Evolutionary conservation across 1,140 invertebrate genomes (phyloP), one percentile per base, ranked within the genome.

Genomic region (Hyphantria cunea): DNA sequence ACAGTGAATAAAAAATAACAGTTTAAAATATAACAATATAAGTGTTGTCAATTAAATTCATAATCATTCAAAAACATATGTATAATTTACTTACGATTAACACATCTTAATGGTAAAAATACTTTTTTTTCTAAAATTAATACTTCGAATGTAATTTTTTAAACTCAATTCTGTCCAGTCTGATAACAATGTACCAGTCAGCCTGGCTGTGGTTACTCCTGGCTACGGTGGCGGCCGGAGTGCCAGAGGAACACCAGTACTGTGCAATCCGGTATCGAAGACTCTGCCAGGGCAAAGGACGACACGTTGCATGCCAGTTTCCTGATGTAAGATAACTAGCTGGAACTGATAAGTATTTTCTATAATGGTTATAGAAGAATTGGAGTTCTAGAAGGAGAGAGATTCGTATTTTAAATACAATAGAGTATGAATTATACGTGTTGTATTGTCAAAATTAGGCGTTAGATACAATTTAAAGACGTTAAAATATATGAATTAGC

Each of bases 231-330:
- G 34, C 47, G 42, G 37, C 48, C 7, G 48, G 62, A 5, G 14
- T 72, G 0, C 17, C 71, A 5, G 81, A 85, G 11, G 83, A 88
- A 31, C 65, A 75, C 31, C 76, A 73, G 4, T 86, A 89, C 64
- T 89, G 84, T 42, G 54, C 79, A 0, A 42, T 82, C 0, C 62
- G 86, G 7, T 86, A 86, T 58, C 51, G 75, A 13, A 67, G 83
- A 31, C 70, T 89, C 0, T 89, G 86, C 56, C 76, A 83, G 41
- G 86, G 83, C 2, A 86, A 86, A 48, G 83, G 84, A 0, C 60
- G 53, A 2, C 86, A 89, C 59, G 77, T 89, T 2, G 86, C 72
- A 8, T 89, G 84, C 33, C 80, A 84, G 48, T 89, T 79, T 64
- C 73, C 80, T 8, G 37, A 68, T 32, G 86, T 89, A 64, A 76